Evolutionary conservation across 2,888 invertebrate genomes (phyloP), one percentile per base, ranked within the genome.

Genomic region (Chelonus formosanus): DNA sequence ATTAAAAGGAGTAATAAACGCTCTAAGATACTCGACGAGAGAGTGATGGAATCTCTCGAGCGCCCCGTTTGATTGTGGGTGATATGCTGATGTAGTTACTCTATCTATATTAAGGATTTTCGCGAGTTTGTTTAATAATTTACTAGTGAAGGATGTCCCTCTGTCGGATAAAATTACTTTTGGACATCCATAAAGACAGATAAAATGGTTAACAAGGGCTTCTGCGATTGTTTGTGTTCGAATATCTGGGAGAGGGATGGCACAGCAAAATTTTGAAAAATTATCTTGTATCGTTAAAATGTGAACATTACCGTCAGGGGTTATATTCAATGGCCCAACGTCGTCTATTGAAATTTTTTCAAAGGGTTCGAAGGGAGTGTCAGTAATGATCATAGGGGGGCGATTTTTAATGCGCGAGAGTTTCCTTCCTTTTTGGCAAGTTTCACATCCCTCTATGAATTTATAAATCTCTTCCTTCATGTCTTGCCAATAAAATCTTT

Each of bases 321-420:
- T 63, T 0, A 40, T 58, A 4, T 54, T 53, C 2, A 71, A 45
- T 3, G 65, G 67, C 0, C 65, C 67, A 2, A 67, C 70, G 2
- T 63, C 69, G 5, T 70, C 74, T 4, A 72, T 43, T 3, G 65
- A 65, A 2, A 74, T 52, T 32, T 71, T 63, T 36, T 73, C 67
- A 31, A 70, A 68, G 0, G 71, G 62, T 5, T 63, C 63, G 0
- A 58, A 10, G 0, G 72, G 67, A 0, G 71, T 66, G 6, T 68
- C 65, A 0, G 73, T 72, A 3, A 67, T 56, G 1, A 70, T 47
- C 69, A 75, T 61, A 0, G 76, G 73, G 20, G 65, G 65, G 10
- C 36, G 44, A 0, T 68, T 61, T 56, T 67, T 65, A 2, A 45
- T 36, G 3, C 63, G 31, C 0, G 63, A 64, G 2, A 62, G 45